Evolutionary conservation across 2,797 vertebrate species (phyloP).

Genomic region (Austrolebias charrua): DNA sequence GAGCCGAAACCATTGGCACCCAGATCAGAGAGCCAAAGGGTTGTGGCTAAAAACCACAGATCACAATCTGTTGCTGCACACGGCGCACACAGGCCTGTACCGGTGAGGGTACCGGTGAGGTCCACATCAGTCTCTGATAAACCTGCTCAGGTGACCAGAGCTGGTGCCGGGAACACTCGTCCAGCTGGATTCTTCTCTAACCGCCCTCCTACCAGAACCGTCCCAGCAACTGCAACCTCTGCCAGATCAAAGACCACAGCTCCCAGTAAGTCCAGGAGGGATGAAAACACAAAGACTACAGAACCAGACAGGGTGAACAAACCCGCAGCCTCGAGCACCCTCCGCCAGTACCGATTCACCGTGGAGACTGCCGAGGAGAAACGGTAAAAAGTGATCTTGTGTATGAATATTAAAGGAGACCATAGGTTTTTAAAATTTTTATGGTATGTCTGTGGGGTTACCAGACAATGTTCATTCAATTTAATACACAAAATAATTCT

Average conservation of each 20-base stretch:
- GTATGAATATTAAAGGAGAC: no score
- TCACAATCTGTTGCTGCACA: conserved; percentile 47
- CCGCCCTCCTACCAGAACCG: conserved; percentile 34
- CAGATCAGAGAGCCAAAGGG: conserved; percentile 21
- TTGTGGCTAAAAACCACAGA: conserved; percentile 23
- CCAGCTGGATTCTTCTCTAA: no score
- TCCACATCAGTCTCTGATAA: conserved; percentile 52
- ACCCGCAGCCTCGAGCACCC: conserved; percentile 48
- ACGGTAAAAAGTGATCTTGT: conserved; percentile 69
- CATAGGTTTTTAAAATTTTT: no score
- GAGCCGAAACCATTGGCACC: conserved; percentile 31
- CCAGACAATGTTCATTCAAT: no score
- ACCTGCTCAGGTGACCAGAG: conserved; percentile 34
- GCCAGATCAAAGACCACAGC: conserved; percentile 40
- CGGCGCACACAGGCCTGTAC: conserved; percentile 23
- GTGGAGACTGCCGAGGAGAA: conserved; percentile 80
- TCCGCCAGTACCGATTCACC: conserved; percentile 71
- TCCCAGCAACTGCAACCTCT: conserved; percentile 20
- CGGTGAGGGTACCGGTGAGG: no score
- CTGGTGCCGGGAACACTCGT: conserved; percentile 13
- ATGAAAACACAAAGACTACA: conserved; percentile 47
- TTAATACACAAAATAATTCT: no score
- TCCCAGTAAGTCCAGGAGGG: conserved; percentile 41
- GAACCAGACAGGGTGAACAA: no score
- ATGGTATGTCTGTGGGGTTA: no score